These are phyloP conservation scores for Tetraneura akinire DNA, from an alignment of 1,140 invertebrate genomes.

Conservation along the genomic window DNA sequence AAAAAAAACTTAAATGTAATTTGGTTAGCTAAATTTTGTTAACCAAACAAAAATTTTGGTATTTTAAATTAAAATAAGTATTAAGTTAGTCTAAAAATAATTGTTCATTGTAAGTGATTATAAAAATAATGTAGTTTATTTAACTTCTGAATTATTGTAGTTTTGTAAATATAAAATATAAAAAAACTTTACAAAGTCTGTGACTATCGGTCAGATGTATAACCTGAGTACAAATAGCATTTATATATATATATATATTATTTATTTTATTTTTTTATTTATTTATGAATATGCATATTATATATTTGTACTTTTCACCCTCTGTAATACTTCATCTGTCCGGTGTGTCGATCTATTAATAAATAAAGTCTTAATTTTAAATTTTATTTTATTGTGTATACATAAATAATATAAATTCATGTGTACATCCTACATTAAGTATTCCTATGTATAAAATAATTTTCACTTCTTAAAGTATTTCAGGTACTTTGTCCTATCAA, in stretches of 20 bases:
- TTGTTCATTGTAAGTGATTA: neutral
- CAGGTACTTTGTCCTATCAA: slow-evolving; percentile 76
- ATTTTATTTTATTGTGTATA: slow-evolving; percentile 17
- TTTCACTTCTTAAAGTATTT: slow-evolving; percentile 69
- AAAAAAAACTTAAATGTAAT: neutral
- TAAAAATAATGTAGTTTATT: slow-evolving; percentile 21
- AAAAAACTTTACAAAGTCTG: too few relatives aligned
- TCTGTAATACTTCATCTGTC: slow-evolving; percentile 42
- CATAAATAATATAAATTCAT: neutral
- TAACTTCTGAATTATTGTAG: slow-evolving; percentile 9
- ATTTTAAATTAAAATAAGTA: slow-evolving; percentile 3
- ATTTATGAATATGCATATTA: slow-evolving; percentile 18
- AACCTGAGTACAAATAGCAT: slow-evolving; percentile 46
- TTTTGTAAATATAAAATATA: slow-evolving; percentile 32
- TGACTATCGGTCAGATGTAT: slow-evolving; percentile 27
- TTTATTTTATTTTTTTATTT: slow-evolving; percentile 36
- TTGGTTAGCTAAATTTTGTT: slow-evolving; percentile 28
- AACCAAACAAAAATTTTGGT: neutral
- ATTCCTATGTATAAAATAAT: neutral
- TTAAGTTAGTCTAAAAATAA: slow-evolving; percentile 19
- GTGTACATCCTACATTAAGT: neutral
- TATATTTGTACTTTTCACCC: slow-evolving; percentile 43
- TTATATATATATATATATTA: too few relatives aligned
- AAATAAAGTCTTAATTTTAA: slow-evolving; percentile 30
- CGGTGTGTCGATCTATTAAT: slow-evolving; percentile 36